phyloP scores from a whole-genome alignment of 2,797 vertebrate genomes.

The Tenualosa thibaudeaui region DNA sequence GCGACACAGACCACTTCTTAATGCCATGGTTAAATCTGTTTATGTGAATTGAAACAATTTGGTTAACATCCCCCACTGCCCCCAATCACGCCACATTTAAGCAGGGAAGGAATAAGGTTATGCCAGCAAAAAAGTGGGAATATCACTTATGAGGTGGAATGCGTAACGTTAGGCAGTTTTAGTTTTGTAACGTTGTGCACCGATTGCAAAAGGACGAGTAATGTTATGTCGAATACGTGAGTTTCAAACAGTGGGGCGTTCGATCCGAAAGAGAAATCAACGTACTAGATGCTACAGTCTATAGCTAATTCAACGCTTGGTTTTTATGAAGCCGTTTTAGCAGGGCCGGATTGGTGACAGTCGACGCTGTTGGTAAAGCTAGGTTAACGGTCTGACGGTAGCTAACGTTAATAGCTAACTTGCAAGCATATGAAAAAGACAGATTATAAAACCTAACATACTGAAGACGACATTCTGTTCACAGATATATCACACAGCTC shows the following conservation, averaged over 20 bases:
- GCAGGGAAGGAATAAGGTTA: not conserved
- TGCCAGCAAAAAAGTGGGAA: not conserved
- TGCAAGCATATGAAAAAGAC: not conserved
- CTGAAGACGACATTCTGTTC: too few species aligned
- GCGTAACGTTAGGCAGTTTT: not conserved
- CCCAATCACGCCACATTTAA: not conserved
- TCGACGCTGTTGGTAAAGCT: not conserved
- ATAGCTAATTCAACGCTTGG: not conserved
- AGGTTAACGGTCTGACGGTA: not conserved
- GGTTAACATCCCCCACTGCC: not conserved
- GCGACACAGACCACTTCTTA: slow-evolving; percentile 63
- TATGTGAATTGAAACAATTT: not conserved
- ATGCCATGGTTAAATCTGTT: slow-evolving; percentile 66
- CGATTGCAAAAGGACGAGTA: too few species aligned
- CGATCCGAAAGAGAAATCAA: not conserved
- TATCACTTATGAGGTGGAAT: not conserved
- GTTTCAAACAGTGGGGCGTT: too few species aligned
- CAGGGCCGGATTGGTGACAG: not conserved
- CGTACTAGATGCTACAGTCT: not conserved
- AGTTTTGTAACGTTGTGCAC: too few species aligned
- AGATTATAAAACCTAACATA: not conserved
- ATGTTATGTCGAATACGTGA: too few species aligned
- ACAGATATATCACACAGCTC: not conserved
- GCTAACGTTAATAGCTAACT: not conserved
- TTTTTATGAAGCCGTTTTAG: not conserved